These are phyloP conservation scores for Papilio dardanus DNA, from an alignment of 1,140 invertebrate genomes.

Conservation along the genomic window DNA sequence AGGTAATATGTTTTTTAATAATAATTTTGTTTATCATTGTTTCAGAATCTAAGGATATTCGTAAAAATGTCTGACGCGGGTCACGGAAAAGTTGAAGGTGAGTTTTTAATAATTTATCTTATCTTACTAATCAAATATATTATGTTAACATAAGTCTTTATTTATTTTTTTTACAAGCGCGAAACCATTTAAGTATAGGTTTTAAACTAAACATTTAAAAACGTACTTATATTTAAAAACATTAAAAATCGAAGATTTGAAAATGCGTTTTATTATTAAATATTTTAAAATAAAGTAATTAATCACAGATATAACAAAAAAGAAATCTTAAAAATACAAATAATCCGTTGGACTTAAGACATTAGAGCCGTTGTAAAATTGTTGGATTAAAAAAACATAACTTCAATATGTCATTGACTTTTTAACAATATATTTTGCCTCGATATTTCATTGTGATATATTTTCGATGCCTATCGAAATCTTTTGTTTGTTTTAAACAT, in stretches of 20 bases:
- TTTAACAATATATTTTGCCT: background rate
- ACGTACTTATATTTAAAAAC: background rate
- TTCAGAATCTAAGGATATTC: slow-evolving; percentile 2
- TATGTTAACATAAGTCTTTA: no score
- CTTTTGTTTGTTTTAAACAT: slow-evolving; percentile 11
- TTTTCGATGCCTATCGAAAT: slow-evolving; percentile 12
- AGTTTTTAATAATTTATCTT: background rate
- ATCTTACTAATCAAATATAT: no score
- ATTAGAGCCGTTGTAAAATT: background rate
- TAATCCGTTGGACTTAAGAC: background rate
- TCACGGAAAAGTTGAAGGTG: slow-evolving; percentile 20
- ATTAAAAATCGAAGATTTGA: no score
- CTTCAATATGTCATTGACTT: slow-evolving; percentile 11
- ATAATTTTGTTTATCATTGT: background rate
- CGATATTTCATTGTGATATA: slow-evolving; percentile 4
- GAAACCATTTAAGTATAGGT: no score
- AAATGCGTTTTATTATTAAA: no score
- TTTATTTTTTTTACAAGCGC: no score
- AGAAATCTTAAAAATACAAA: no score
- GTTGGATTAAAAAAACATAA: background rate
- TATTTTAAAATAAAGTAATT: no score
- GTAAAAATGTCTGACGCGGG: slow-evolving; percentile 18
- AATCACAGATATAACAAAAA: no score
- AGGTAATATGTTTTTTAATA: background rate
- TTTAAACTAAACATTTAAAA: background rate